These are phyloP conservation scores for Vulpes ferrilata DNA, from an alignment of 2,113 vertebrate genomes.

Conservation along the genomic window DNA sequence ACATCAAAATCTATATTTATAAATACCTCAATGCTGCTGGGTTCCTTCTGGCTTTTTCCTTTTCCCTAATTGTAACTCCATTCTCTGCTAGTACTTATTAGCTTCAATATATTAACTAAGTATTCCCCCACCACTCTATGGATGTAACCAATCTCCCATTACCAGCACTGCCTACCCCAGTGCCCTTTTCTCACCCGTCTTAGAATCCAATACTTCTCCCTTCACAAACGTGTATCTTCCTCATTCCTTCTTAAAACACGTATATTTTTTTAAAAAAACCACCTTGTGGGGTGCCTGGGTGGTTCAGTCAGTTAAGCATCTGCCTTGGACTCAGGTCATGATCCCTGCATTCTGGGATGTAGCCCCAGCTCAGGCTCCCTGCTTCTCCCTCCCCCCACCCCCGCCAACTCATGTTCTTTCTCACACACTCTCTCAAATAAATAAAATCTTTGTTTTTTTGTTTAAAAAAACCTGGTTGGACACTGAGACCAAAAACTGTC, in stretches of 20 bases:
- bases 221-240: neutral
- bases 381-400: neutral
- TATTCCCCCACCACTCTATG: neutral
- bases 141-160: neutral
- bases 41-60: neutral
- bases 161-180: neutral
- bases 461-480: neutral
- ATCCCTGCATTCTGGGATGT: neutral
- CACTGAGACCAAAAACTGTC: slow-evolving; percentile 8
- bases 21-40: neutral
- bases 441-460: neutral
- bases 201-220: neutral
- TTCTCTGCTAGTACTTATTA: slow-evolving; percentile 8
- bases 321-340: neutral
- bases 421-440: too few species aligned
- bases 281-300: neutral
- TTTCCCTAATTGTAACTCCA: neutral
- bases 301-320: fast-evolving
- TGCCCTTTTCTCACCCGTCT: neutral
- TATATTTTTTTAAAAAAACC: neutral
- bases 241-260: neutral
- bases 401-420: neutral
- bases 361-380: neutral
- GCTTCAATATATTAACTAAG: neutral
- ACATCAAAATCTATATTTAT: neutral